Percentiles rank a stretch among this genome's conserved stretches.
Conservation (phyloP, 1,140 invertebrate genomes). For the Drosophila pallidifrons region DNA sequence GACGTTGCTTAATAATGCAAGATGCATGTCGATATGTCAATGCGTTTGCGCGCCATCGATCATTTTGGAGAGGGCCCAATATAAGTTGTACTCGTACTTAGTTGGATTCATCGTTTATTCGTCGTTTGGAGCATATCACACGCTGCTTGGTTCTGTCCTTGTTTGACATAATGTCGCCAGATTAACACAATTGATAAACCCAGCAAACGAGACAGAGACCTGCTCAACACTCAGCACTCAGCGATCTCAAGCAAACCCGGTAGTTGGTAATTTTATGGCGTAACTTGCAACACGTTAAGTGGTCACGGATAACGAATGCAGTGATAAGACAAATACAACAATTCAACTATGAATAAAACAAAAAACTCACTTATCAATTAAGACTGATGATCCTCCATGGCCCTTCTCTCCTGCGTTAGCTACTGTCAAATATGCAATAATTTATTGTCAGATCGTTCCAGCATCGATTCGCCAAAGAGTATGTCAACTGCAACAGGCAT, state of each 20-base stretch:
- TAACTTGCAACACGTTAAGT: constrained; percentile 65
- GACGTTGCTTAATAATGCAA: constrained; percentile 83
- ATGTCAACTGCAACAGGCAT: constrained; percentile 58
- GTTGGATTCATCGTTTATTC: constrained; percentile 3
- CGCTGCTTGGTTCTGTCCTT: constrained; percentile 58
- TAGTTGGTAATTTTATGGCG: constrained; percentile 77
- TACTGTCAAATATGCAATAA: constrained; percentile 78
- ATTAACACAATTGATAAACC: constrained; percentile 78
- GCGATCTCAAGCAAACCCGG: constrained; percentile 50
- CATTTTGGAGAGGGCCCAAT: constrained; percentile 63
- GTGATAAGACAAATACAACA: constrained; percentile 43
- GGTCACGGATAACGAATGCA: constrained; percentile 66
- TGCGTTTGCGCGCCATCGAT: constrained; percentile 84
- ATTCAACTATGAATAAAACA: constrained; percentile 5
- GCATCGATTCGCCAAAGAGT: constrained; percentile 49
- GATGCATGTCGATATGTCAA: constrained; percentile 84
- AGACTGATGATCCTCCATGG: constrained; percentile 39
- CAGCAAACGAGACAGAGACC: background rate
- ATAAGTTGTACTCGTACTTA: background rate
- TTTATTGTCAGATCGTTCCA: constrained; percentile 76
- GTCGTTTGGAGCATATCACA: constrained; percentile 32
- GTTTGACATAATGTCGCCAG: constrained; percentile 81
- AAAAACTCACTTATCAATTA: constrained; percentile 68
- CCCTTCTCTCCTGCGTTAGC: constrained; percentile 11
- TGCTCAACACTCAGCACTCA: background rate